These are phyloP conservation scores for Siniperca scherzeri DNA, from an alignment of 2,797 vertebrate species.

Conservation along the genomic window DNA sequence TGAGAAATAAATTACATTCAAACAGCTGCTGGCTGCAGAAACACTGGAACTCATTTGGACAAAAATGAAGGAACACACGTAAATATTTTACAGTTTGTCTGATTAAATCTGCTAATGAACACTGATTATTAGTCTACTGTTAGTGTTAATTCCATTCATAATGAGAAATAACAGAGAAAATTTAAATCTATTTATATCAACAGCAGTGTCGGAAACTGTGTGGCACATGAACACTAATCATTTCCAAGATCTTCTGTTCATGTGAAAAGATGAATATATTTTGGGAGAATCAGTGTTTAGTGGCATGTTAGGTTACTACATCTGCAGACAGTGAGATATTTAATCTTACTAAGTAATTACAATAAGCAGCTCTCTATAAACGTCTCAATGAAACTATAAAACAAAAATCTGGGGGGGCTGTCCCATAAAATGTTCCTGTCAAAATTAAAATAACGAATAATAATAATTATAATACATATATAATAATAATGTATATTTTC, in stretches of 20 bases:
- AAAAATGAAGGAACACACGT: neutral
- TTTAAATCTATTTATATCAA: neutral
- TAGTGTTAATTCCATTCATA: neutral
- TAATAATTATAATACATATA: neutral
- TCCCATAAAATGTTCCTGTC: neutral
- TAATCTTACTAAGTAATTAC: neutral
- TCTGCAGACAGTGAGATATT: too few species aligned
- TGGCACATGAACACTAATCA: neutral
- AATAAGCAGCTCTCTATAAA: neutral
- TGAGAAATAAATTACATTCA: slow-evolving; percentile 7
- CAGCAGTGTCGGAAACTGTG: neutral
- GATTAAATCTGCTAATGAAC: slow-evolving; percentile 24
- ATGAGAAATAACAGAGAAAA: neutral
- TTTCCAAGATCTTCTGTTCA: neutral
- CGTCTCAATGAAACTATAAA: neutral
- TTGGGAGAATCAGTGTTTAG: neutral
- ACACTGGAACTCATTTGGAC: slow-evolving; percentile 2
- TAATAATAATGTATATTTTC: neutral
- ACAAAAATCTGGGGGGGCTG: neutral
- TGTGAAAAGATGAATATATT: too few species aligned
- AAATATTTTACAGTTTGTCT: slow-evolving; percentile 6
- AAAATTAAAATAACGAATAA: neutral
- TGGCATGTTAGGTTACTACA: neutral
- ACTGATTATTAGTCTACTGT: neutral
- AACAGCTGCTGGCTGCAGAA: slow-evolving; percentile 13